A percentile compares a stretch with the other conserved stretches of the same genome.
phyloP scores from a whole-genome alignment of 1,140 invertebrate genomes.

The Heterodera carotae region DNA sequence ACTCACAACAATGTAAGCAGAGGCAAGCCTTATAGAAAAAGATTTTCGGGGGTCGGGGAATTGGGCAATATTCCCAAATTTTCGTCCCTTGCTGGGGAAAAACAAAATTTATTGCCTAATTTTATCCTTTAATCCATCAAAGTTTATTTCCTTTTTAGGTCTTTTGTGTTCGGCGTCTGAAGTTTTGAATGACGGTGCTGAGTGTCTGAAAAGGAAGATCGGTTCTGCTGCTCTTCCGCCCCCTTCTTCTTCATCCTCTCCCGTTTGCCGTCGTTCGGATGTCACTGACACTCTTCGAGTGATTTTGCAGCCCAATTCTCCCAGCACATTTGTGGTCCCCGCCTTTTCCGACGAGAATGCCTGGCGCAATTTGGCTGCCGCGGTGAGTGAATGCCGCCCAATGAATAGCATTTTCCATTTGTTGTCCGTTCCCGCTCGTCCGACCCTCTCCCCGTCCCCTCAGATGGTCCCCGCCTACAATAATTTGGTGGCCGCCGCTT shows the following conservation, averaged over 20 bases:
- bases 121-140: neutral
- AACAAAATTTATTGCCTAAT: too few species aligned
- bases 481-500: neutral
- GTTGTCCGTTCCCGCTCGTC: too few species aligned
- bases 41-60: too few species aligned
- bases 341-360: neutral
- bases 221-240: too few species aligned
- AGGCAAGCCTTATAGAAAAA: neutral
- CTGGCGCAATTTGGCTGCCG: neutral
- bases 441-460: neutral
- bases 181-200: constrained; percentile 1
- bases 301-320: neutral
- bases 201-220: too few species aligned
- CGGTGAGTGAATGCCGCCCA: neutral
- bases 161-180: constrained; percentile 2
- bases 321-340: neutral
- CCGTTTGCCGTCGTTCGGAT: too few species aligned
- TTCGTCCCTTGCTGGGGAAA: too few species aligned
- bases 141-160: neutral
- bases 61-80: too few species aligned
- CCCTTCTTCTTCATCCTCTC: too few species aligned
- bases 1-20: neutral
- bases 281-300: too few species aligned
- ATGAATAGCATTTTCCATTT: neutral
- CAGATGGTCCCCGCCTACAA: constrained; percentile 1